These are phyloP conservation scores for Pegoplata infirma DNA, from an alignment of 2,888 invertebrate species.

Conservation along the genomic window DNA sequence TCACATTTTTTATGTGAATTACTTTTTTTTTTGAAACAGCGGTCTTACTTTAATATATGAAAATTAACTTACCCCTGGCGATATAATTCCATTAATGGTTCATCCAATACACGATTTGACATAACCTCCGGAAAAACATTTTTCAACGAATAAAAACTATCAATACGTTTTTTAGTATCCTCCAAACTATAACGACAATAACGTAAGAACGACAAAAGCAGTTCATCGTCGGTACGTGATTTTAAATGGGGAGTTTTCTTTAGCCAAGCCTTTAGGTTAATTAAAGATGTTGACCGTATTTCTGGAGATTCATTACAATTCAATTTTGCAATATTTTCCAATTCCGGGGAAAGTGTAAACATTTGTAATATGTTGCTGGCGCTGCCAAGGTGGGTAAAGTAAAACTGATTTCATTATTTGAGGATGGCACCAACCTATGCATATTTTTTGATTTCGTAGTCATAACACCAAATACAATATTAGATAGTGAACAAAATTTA, in stretches of 20 bases:
- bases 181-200: slow-evolving; percentile 69
- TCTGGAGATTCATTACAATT: slow-evolving; percentile 69
- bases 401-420: slow-evolving; percentile 24
- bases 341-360: slow-evolving; percentile 31
- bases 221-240: slow-evolving; percentile 66
- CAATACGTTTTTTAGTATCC: slow-evolving; percentile 70
- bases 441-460: neutral
- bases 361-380: slow-evolving; percentile 22
- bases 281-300: slow-evolving; percentile 58
- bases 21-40: no score
- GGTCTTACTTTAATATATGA: no score
- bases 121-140: slow-evolving; percentile 70
- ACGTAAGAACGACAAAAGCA: slow-evolving; percentile 69
- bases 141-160: slow-evolving; percentile 69
- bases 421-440: neutral
- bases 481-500: slow-evolving; percentile 1
- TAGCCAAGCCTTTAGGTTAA: slow-evolving; percentile 68
- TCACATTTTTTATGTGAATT: no score
- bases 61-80: slow-evolving; percentile 70
- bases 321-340: slow-evolving; percentile 65
- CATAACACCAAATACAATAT: neutral
- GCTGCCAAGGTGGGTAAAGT: neutral
- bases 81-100: slow-evolving; percentile 65
- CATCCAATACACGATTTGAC: slow-evolving; percentile 65
- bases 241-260: slow-evolving; percentile 68